phyloP scores from a whole-genome alignment of 1,140 invertebrate species.

The Galleria mellonella region DNA sequence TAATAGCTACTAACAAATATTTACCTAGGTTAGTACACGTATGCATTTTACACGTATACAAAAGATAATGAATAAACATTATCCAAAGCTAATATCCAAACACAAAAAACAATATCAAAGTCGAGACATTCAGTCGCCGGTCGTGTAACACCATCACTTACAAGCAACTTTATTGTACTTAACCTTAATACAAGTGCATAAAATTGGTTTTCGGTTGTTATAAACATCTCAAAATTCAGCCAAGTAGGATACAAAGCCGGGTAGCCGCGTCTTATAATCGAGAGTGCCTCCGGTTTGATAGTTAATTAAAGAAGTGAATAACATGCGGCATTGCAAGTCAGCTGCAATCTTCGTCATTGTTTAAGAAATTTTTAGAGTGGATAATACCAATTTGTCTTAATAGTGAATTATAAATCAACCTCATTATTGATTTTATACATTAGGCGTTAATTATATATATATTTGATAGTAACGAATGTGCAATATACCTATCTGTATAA shows the following conservation, averaged over 20 bases:
- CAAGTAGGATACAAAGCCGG: constrained; percentile 51
- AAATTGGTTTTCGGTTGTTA: constrained; percentile 19
- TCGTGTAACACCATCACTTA: background rate
- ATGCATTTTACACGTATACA: too few relatives aligned
- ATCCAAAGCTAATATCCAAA: constrained; percentile 15
- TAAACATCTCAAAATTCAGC: constrained; percentile 14
- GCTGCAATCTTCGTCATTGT: constrained; percentile 45
- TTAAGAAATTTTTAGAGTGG: constrained; percentile 18
- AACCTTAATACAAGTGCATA: constrained; percentile 20
- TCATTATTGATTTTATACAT: too few relatives aligned
- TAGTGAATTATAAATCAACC: too few relatives aligned
- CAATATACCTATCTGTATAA: too few relatives aligned
- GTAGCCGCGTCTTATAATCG: constrained; percentile 64
- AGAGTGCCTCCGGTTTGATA: constrained; percentile 59
- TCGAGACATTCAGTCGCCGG: constrained; percentile 59
- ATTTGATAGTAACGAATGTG: too few relatives aligned
- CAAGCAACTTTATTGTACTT: background rate
- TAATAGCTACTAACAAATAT: too few relatives aligned
- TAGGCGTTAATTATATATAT: too few relatives aligned
- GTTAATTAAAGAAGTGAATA: constrained; percentile 72
- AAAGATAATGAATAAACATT: too few relatives aligned
- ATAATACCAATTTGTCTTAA: constrained; percentile 11
- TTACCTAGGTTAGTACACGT: too few relatives aligned
- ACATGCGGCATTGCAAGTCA: constrained; percentile 52
- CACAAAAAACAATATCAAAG: constrained; percentile 41